Conservation (phyloP, 2,888 invertebrate species). For the Cataglyphis cursor region DNA sequence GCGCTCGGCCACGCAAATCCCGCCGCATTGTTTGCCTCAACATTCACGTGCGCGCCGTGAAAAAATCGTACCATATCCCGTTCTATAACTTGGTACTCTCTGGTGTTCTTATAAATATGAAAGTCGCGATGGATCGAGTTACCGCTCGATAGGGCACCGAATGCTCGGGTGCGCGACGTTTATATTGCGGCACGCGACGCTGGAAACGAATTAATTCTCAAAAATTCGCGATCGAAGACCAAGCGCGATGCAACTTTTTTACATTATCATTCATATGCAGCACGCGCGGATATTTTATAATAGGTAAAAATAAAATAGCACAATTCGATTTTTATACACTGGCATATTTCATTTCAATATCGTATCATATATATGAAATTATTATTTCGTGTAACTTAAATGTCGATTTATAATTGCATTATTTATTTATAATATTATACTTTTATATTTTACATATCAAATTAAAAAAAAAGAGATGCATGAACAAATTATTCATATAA, state of each 20-base stretch:
- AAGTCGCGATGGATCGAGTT: slow-evolving; percentile 69
- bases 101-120: slow-evolving; percentile 73
- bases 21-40: slow-evolving; percentile 39
- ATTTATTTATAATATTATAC: background rate
- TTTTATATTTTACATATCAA: background rate
- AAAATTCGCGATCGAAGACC: slow-evolving; percentile 33
- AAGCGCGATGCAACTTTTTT: background rate
- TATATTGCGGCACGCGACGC: slow-evolving; percentile 35
- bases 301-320: slow-evolving; percentile 23
- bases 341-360: background rate
- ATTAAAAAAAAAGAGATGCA: background rate
- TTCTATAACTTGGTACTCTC: slow-evolving; percentile 13
- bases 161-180: slow-evolving; percentile 21
- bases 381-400: background rate
- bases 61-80: slow-evolving; percentile 59
- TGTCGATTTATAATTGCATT: background rate
- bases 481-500: background rate
- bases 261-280: background rate
- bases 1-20: background rate
- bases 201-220: slow-evolving; percentile 35
- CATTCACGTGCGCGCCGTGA: slow-evolving; percentile 44
- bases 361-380: background rate
- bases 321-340: slow-evolving; percentile 19
- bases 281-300: slow-evolving; percentile 22
- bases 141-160: slow-evolving; percentile 62